Conservation (phyloP, 2,888 invertebrate species). For the Cheilosia pagana region DNA sequence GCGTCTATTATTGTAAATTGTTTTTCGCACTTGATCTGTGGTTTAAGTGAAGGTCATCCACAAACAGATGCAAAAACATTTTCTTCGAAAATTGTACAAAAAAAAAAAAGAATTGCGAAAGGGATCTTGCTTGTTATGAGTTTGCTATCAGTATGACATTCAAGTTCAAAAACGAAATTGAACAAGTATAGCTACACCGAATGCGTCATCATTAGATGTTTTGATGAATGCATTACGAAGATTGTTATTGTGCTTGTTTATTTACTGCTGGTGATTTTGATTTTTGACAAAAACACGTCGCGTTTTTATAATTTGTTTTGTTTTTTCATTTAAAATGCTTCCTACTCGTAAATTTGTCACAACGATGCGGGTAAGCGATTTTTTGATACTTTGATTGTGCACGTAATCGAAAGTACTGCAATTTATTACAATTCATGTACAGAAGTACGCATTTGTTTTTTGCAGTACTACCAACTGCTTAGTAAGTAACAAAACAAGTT, state of each 20-base stretch:
- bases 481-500: too few species aligned
- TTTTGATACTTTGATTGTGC: background rate
- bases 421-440: too few species aligned
- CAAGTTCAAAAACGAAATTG: conserved; percentile 1
- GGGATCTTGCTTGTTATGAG: background rate
- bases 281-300: background rate
- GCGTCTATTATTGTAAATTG: conserved; percentile 18
- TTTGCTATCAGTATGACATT: background rate
- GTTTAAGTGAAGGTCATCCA: conserved; percentile 20
- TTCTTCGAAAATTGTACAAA: background rate
- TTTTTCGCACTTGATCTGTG: conserved; percentile 38
- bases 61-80: conserved; percentile 5
- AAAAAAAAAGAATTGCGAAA: conserved; percentile 3
- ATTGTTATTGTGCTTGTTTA: background rate
- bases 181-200: background rate
- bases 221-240: background rate
- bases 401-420: too few species aligned
- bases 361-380: background rate
- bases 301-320: too few species aligned
- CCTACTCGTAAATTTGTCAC: too few species aligned
- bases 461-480: too few species aligned
- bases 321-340: too few species aligned
- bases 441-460: too few species aligned
- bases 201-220: background rate
- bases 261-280: background rate